Base-by-base conservation (phyloP, 2,113 vertebrate genomes). In the Eupsittula cactorum region DNA sequence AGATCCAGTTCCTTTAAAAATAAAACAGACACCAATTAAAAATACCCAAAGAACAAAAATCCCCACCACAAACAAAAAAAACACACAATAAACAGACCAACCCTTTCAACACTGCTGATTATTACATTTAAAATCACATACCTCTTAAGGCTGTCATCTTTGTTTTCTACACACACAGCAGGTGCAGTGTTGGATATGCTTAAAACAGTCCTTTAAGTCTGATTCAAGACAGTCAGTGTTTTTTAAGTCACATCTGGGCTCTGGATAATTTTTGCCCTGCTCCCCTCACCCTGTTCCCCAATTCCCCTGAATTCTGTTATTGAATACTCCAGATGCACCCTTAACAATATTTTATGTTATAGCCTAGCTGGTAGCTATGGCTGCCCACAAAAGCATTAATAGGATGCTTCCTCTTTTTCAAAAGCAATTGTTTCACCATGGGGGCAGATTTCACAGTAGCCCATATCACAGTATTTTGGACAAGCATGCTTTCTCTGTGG, bases 1-100 rank as follows among this genome's bases (percentile, higher is more conserved):
- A 99, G 98, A 97, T 99, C 99, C 88, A 99, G 97, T 83, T 99
- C 99, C 99, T 99, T 97, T 39, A 96, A 95, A 35, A 93, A 33
- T 82, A 68, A 79, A 39, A 20, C 23, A 69, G 82, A 33, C 4
- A 60, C 6, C 1, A 9, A 64, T 39, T 93, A 86, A 57, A 60
- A 44, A 39, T 60, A 46, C 23, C 27, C 47, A 63, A 59, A n/a
- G 55, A n/a, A 59, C 55, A 59, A 59, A 59, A 59, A 59, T 35
- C 57, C 33, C 33, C 57, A 59, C 57, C 33, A 23, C 57, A 53
- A 33, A 47, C 37, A 23, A 23, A 7, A 27, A 17, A 57, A 57
- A 1, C 60, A 37, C 25, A 47, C 6, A n/a, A 35, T 18, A 31
- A 29, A 8, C 16, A 27, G 65, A 49, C 25, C 23, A 27, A 42